phyloP scores from a whole-genome alignment of 2,113 vertebrate genomes.

The Xiphias gladius region DNA sequence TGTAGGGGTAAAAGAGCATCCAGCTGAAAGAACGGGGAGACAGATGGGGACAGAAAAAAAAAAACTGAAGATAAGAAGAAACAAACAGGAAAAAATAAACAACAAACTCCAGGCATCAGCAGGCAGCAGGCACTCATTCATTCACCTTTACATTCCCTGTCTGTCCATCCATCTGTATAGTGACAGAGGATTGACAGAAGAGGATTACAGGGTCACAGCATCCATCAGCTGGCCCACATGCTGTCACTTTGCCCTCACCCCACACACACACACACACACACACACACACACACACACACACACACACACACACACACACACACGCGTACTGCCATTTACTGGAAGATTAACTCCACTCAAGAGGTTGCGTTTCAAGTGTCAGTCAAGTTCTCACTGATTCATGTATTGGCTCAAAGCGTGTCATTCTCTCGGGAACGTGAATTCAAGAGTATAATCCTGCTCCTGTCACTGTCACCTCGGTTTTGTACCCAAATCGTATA shows the following conservation, averaged over 20 bases:
- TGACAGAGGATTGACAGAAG: constrained; percentile 44
- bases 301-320: constrained; percentile 1
- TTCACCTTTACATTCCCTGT: constrained; percentile 10
- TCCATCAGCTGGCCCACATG: constrained; percentile 39
- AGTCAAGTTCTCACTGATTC: constrained; percentile 7
- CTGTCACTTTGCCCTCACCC: constrained; percentile 3
- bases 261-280: neutral
- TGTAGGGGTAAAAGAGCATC: neutral
- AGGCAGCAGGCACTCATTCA: constrained; percentile 4
- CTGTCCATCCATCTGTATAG: constrained; percentile 43
- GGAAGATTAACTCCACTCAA: neutral
- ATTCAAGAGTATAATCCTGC: neutral
- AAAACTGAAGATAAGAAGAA: neutral
- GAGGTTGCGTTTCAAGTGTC: constrained; percentile 9
- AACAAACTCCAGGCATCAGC: neutral
- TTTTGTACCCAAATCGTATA: too few relatives aligned
- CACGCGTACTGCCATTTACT: constrained; percentile 6
- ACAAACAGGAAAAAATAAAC: neutral
- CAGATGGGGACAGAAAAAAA: neutral
- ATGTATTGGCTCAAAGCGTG: neutral
- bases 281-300: constrained; percentile 4
- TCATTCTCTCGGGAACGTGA: neutral
- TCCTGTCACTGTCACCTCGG: too few relatives aligned
- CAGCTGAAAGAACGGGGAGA: neutral
- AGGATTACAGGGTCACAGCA: constrained; percentile 57